These are phyloP conservation scores for Drosophila melanosoma DNA, from an alignment of 2,888 invertebrate genomes.

Conservation along the genomic window DNA sequence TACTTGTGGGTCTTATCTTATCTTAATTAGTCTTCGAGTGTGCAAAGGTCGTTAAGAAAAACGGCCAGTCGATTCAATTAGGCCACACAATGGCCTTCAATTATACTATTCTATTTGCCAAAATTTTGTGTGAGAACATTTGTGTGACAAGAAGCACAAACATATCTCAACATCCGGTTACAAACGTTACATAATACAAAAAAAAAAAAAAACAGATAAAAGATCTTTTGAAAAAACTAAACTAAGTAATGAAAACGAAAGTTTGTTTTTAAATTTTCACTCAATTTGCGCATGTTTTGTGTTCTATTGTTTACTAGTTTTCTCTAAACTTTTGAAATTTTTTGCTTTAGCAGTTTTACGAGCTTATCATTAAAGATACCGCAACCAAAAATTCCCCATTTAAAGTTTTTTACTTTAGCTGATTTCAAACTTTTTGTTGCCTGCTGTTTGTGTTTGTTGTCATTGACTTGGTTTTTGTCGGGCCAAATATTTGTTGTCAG, in stretches of 20 bases:
- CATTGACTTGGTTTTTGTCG: constrained; percentile 34
- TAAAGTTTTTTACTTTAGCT: constrained; percentile 29
- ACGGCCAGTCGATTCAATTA: constrained; percentile 22
- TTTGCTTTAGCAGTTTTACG: constrained; percentile 46
- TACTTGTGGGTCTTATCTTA: constrained; percentile 17
- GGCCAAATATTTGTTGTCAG: constrained; percentile 69
- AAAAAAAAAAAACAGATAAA: constrained; percentile 10
- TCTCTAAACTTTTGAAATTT: background rate
- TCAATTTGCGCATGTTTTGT: constrained; percentile 13
- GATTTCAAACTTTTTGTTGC: constrained; percentile 18
- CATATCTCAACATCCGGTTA: constrained; percentile 27
- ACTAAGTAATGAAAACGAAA: constrained; percentile 29
- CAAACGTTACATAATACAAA: constrained; percentile 18
- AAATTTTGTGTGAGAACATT: constrained; percentile 32
- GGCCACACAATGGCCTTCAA: constrained; percentile 45
- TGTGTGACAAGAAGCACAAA: background rate
- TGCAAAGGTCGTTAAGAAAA: constrained; percentile 20
- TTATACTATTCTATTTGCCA: constrained; percentile 37
- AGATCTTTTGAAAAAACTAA: constrained; percentile 10
- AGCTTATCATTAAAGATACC: constrained; percentile 28
- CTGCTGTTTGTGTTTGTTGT: constrained; percentile 31
- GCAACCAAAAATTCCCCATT: constrained; percentile 1
- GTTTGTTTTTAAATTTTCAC: constrained; percentile 35
- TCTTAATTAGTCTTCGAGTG: constrained; percentile 14
- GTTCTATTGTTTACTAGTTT: constrained; percentile 28